Evolutionary conservation across 2,113 vertebrate genomes (phyloP).

Genomic region (Tor tambroides): DNA sequence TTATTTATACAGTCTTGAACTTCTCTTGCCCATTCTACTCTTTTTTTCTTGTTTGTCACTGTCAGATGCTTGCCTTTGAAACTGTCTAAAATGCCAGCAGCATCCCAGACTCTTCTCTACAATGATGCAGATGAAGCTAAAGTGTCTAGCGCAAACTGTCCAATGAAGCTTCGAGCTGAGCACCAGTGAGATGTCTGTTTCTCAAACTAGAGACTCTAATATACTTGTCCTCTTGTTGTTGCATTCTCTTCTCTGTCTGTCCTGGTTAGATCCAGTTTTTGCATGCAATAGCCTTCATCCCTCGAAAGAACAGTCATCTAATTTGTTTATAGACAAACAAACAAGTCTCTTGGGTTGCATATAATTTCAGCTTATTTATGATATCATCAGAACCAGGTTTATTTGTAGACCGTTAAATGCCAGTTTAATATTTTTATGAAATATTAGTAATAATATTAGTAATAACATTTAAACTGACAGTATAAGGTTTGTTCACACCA

Average conservation of each 20-base stretch:
- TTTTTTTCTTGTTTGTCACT: neutral
- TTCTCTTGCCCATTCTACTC: neutral
- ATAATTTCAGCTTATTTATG: neutral
- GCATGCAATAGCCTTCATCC: neutral
- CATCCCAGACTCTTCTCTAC: neutral
- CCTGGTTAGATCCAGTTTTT: neutral
- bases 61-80: neutral
- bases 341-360: neutral
- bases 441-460: neutral
- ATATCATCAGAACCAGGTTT: neutral
- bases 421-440: neutral
- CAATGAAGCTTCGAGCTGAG: neutral
- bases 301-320: neutral
- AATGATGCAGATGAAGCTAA: neutral
- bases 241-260: neutral
- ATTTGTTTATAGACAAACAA: neutral
- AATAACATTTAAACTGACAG: no score
- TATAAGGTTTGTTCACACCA: no score
- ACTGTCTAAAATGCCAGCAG: no score
- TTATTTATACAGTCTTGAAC: neutral
- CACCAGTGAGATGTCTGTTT: neutral
- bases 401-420: neutral
- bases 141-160: neutral
- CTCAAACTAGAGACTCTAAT: neutral
- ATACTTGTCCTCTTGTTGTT: neutral